Conservation (phyloP, 2,888 invertebrate genomes). For the Spisula solida region DNA sequence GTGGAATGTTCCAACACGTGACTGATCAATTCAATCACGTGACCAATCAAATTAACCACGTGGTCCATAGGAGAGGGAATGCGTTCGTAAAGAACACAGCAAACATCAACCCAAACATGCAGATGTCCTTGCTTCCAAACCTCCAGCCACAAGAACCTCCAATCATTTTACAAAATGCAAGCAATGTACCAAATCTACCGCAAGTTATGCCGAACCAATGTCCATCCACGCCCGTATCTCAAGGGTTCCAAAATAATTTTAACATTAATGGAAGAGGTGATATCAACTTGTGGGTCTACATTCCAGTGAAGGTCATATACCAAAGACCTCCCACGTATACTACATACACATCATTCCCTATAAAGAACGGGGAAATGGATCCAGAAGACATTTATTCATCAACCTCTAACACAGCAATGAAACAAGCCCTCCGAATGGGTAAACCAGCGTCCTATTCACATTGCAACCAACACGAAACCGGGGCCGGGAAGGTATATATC, state of each 20-base stretch:
- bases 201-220: constrained; percentile 44
- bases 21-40: not conserved
- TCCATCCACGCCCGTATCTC: constrained; percentile 66
- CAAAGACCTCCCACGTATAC: constrained; percentile 78
- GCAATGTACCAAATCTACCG: not conserved
- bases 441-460: constrained; percentile 68
- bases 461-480: constrained; percentile 66
- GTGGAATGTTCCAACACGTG: not conserved
- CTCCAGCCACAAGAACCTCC: not conserved
- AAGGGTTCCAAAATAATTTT: constrained; percentile 79
- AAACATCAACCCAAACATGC: constrained; percentile 29
- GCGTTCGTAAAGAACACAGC: not conserved
- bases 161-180: constrained; percentile 25
- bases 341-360: constrained; percentile 76
- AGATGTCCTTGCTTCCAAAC: constrained; percentile 24
- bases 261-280: constrained; percentile 81
- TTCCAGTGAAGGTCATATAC: constrained; percentile 81
- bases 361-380: constrained; percentile 75
- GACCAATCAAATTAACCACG: too few relatives aligned
- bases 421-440: constrained; percentile 63
- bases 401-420: constrained; percentile 66
- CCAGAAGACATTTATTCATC: constrained; percentile 79
- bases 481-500: constrained; percentile 79
- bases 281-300: constrained; percentile 80
- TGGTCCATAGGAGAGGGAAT: constrained; percentile 20